Conservation (phyloP, 1,140 invertebrate species). For the Calliopsis andreniformis region DNA sequence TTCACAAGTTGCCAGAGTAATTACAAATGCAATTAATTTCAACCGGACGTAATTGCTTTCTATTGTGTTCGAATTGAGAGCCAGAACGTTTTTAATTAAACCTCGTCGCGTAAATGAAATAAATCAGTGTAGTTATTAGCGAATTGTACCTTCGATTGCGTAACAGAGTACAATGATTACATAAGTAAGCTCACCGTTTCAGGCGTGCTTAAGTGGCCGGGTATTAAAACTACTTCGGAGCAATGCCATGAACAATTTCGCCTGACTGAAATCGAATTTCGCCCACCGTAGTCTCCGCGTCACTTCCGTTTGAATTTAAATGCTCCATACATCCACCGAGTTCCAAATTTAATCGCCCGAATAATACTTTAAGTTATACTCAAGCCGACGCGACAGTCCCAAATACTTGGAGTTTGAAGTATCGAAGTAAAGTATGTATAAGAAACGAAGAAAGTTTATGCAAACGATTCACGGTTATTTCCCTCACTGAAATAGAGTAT, state of each 20-base stretch:
- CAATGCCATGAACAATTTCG: neutral
- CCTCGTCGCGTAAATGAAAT: too few species aligned
- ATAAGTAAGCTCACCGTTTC: too few species aligned
- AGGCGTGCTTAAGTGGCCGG: too few species aligned
- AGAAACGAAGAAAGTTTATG: neutral
- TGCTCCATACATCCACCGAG: neutral
- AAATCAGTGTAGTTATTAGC: too few species aligned
- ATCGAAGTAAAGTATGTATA: too few species aligned
- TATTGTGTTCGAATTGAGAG: too few species aligned
- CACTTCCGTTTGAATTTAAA: neutral
- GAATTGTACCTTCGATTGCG: too few species aligned
- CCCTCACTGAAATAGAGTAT: neutral
- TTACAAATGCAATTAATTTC: neutral
- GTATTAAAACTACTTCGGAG: neutral
- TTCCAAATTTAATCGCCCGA: conserved; percentile 1
- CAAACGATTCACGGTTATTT: neutral
- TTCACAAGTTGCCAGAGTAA: neutral
- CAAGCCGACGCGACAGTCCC: too few species aligned
- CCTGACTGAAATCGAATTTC: too few species aligned
- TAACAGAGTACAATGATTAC: too few species aligned
- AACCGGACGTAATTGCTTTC: neutral
- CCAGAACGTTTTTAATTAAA: conserved; percentile 10
- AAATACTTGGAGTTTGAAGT: too few species aligned
- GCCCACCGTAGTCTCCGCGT: too few species aligned
- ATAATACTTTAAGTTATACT: neutral